Evolutionary conservation across 2,797 vertebrate genomes (phyloP).

Genomic region (Sebastes vulpes): DNA sequence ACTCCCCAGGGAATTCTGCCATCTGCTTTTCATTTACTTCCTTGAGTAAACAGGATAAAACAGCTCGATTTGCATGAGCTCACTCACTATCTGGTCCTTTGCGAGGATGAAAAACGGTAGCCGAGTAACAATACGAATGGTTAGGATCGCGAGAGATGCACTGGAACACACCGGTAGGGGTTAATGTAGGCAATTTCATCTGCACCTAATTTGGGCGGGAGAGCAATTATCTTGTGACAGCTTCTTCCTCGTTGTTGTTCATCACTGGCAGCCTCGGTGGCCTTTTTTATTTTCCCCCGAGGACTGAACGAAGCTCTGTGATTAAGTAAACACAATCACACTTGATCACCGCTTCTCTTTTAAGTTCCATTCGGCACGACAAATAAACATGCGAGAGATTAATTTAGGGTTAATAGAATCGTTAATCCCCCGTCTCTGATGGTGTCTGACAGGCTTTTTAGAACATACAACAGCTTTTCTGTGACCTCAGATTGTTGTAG

Average conservation of each 20-base stretch:
- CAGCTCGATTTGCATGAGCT: conserved; percentile 74
- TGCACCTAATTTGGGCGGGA: conserved; percentile 67
- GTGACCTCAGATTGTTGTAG: conserved; percentile 20
- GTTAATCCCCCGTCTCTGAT: conserved; percentile 48
- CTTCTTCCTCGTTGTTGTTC: conserved; percentile 58
- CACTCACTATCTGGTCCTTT: conserved; percentile 17
- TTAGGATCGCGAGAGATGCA: conserved; percentile 10
- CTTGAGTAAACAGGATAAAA: conserved; percentile 82
- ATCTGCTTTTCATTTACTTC: conserved; percentile 68
- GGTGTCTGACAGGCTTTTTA: conserved; percentile 35
- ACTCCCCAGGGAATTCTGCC: conserved; percentile 69
- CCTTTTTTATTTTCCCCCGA: conserved; percentile 65
- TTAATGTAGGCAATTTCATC: conserved; percentile 74
- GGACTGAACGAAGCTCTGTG: conserved; percentile 66
- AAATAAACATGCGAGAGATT: conserved; percentile 70
- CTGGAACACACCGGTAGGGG: conserved; percentile 39
- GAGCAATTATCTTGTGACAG: conserved; percentile 78
- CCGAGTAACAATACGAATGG: conserved; percentile 27
- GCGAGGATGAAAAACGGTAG: conserved; percentile 50
- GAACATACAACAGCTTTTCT: neutral
- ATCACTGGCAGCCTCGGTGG: conserved; percentile 60
- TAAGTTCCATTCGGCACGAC: conserved; percentile 47
- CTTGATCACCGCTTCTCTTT: conserved; percentile 74
- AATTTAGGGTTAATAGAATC: conserved; percentile 78
- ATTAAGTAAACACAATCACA: conserved; percentile 81